A percentile compares a stretch with the other conserved stretches of the same genome.
phyloP scores from a whole-genome alignment of 2,113 vertebrate genomes.

The Aviceda subcristata region DNA sequence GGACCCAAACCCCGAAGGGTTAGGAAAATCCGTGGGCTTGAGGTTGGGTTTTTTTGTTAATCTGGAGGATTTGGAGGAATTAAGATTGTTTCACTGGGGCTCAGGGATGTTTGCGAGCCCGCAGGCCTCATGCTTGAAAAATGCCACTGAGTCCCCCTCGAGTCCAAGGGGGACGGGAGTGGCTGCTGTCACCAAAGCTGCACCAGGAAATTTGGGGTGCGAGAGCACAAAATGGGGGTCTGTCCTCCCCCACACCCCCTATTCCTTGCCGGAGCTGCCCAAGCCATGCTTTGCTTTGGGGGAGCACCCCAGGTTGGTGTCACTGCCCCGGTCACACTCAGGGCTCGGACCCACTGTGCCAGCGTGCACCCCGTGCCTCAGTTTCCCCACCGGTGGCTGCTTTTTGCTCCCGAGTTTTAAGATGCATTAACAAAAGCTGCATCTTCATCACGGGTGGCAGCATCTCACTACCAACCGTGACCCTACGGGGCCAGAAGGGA shows the following conservation, averaged over 20 bases:
- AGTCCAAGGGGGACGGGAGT: neutral
- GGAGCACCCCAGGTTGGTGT: neutral
- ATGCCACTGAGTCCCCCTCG: neutral
- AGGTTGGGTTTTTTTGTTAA: neutral
- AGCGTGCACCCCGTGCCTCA: neutral
- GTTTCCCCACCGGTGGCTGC: neutral
- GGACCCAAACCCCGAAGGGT: neutral
- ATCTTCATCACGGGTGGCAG: neutral
- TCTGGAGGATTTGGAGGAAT: neutral
- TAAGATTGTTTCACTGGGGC: neutral
- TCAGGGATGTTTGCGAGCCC: neutral
- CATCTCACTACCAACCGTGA: neutral
- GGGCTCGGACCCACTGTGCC: neutral
- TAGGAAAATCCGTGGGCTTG: neutral
- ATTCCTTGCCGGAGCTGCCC: neutral
- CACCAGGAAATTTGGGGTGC: accelerated
- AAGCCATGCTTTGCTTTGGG: neutral
- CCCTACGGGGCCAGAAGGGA: neutral
- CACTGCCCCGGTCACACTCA: neutral
- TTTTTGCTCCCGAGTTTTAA: neutral
- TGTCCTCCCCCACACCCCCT: no score
- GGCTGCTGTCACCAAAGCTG: neutral
- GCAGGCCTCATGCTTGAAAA: neutral
- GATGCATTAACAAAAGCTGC: neutral
- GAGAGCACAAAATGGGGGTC: neutral